Base-by-base conservation (phyloP, 1,140 invertebrate species). In the Teleopsis dalmanni region DNA sequence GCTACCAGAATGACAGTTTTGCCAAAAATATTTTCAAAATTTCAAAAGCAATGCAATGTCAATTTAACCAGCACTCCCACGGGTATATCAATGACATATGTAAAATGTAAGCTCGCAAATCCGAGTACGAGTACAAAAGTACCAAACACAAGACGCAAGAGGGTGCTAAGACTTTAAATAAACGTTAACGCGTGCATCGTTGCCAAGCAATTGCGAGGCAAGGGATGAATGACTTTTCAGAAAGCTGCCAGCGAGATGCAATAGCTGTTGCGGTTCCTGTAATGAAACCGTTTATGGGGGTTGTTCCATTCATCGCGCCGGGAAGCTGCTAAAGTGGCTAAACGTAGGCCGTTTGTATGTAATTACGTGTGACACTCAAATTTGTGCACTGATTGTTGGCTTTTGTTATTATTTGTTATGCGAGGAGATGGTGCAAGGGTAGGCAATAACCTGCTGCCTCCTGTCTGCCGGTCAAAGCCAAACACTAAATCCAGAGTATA, bases 71-170 rank as follows among this genome's bases (percentile, higher is more conserved):
- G 58, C 60, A 62, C 62, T 68, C 65, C 65, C 65, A 68, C 65
- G 65, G 60, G 65, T 65, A 68, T 68, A 68, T 68, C 62, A 57
- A 53, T 68, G 65, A 68, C 65, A 68, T 68, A 68, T 68, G 65
- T 68, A 68, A 68, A 68, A 56, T 68, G 64, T 67, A 62, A 67
- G 63, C 57, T n/a, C 41, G 31, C 31, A 43, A 43, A 43, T 25
- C 26, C 27, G 16, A 33, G 27, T 7, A 43, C 27, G 29, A 40
- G 21, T 23, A 25, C 37, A 40, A 40, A 0, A 40, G 8, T 4
- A 40, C 3, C 3, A 21, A 8, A 13, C 13, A 1, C 38, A n/a
- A 11, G 23, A 4, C 29, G 16, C 27, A 26, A 33, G 45, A 51
- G 48, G 56, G 54, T 58, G 59, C 51, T 55, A 59, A 53, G 40